These are phyloP conservation scores for Phalacrocorax carbo DNA, from an alignment of 2,113 vertebrate genomes.

Conservation along the genomic window DNA sequence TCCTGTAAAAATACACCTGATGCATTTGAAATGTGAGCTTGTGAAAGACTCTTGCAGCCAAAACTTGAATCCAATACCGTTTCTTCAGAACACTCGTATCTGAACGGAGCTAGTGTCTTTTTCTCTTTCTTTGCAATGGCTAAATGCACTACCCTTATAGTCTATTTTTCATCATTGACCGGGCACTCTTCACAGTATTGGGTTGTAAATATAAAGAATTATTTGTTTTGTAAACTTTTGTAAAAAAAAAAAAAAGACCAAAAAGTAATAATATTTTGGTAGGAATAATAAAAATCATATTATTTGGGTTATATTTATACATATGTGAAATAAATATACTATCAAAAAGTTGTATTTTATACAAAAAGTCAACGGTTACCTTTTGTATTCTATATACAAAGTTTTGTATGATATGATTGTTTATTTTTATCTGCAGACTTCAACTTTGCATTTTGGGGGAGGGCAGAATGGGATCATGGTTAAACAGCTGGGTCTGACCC, in stretches of 20 bases:
- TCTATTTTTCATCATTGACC: constrained; percentile 69
- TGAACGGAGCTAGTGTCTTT: constrained; percentile 8
- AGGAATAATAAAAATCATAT: constrained; percentile 83
- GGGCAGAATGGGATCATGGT: constrained; percentile 50
- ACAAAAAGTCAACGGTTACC: constrained; percentile 80
- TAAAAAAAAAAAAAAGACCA: constrained; percentile 66
- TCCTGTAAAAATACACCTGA: background rate
- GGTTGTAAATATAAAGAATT: constrained; percentile 79
- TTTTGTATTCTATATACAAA: constrained; percentile 84
- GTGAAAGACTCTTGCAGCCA: constrained; percentile 25
- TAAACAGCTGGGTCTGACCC: constrained; percentile 62
- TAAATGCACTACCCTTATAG: constrained; percentile 62
- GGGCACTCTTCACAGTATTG: constrained; percentile 67
- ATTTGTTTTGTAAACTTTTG: constrained; percentile 90
- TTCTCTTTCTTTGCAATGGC: constrained; percentile 32
- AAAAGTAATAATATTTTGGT: constrained; percentile 80
- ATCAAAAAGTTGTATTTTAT: constrained; percentile 84
- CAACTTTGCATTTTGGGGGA: constrained; percentile 57
- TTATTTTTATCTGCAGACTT: constrained; percentile 80
- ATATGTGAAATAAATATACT: constrained; percentile 84
- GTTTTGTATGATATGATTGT: constrained; percentile 79
- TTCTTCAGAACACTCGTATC: constrained; percentile 33
- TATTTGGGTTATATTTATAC: constrained; percentile 89
- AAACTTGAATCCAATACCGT: constrained; percentile 43
- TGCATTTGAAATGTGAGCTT: constrained; percentile 23